Percentiles rank a stretch among this genome's conserved stretches.
Evolutionary conservation across 2,113 vertebrate species (phyloP).

Genomic region (Phocoena sinus): DNA sequence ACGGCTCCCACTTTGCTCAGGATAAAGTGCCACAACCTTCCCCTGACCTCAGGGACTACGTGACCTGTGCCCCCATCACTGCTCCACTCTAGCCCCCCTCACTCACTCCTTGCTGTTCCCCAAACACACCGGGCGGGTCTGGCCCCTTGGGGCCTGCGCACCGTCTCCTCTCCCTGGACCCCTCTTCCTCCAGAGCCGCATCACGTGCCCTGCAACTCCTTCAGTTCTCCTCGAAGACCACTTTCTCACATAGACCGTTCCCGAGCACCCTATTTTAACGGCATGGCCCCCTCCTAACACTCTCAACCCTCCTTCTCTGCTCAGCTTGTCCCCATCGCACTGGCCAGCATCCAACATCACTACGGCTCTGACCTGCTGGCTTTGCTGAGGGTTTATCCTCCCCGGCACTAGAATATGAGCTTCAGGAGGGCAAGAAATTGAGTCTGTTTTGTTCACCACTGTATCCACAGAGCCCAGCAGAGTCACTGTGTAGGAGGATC

Average conservation of each 20-base stretch:
- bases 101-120: background rate
- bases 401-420: background rate
- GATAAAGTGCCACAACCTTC: background rate
- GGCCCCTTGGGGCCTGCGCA: background rate
- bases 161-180: background rate
- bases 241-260: fast-evolving
- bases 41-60: background rate
- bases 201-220: background rate
- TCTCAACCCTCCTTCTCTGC: background rate
- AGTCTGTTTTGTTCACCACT: background rate
- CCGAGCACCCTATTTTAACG: background rate
- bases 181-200: background rate
- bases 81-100: too few relatives aligned
- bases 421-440: background rate
- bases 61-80: fast-evolving
- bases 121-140: background rate
- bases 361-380: background rate
- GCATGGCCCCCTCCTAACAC: too few relatives aligned
- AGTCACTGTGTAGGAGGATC: too few relatives aligned
- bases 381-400: too few relatives aligned
- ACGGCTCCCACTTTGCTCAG: background rate
- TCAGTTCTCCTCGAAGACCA: background rate
- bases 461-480: background rate
- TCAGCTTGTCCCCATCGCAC: background rate
- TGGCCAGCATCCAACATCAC: too few relatives aligned